Evolutionary conservation across 2,113 vertebrate genomes (phyloP).

Genomic region (Podilymbus podiceps): DNA sequence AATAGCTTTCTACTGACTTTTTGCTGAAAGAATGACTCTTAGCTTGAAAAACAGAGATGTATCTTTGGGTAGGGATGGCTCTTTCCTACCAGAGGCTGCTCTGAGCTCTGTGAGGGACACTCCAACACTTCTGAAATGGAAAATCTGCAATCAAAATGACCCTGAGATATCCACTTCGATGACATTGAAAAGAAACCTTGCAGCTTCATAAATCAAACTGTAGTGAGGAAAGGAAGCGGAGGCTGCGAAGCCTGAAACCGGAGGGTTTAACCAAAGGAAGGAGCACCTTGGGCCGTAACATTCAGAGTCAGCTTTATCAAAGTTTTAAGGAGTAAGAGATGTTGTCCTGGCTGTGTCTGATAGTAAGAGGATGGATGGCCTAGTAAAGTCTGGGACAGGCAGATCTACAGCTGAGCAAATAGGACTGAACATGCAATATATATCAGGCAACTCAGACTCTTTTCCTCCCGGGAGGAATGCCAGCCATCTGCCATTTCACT

Average conservation of each 20-base stretch:
- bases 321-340: not conserved
- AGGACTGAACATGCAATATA: not conserved
- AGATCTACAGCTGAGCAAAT: conserved; percentile 29
- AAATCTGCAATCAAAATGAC: not conserved
- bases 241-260: not conserved
- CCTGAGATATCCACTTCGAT: not conserved
- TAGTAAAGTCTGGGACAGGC: not conserved
- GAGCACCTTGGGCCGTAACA: not conserved
- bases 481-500: not conserved
- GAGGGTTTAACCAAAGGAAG: not conserved
- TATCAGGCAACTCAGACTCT: not conserved
- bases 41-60: not conserved
- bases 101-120: not conserved
- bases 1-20: conserved; percentile 4
- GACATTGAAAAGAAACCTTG: not conserved
- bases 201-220: not conserved
- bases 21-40: not conserved
- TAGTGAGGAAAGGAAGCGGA: not conserved
- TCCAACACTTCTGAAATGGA: not conserved
- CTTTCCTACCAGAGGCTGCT: not conserved
- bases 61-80: not conserved
- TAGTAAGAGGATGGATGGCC: not conserved
- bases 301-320: not conserved
- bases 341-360: not conserved
- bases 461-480: not conserved